Evolutionary conservation across 1,140 invertebrate species (phyloP).

Genomic region (Hycleus cichorii): DNA sequence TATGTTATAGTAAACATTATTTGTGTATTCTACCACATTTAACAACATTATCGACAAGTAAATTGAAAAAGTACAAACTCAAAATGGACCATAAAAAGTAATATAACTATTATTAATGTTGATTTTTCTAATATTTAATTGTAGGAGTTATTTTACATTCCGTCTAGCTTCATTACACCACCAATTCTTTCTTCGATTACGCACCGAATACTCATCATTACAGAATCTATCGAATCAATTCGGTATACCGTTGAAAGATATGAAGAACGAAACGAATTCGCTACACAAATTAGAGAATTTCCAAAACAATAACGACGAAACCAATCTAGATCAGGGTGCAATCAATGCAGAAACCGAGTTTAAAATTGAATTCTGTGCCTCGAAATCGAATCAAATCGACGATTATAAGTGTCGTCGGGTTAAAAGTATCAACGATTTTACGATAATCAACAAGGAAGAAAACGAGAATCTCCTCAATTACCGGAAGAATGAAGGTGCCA

Average conservation of each 20-base stretch:
- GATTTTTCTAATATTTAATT: constrained; percentile 24
- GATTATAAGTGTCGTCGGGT: constrained; percentile 22
- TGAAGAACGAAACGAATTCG: constrained; percentile 40
- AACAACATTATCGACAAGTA: constrained; percentile 47
- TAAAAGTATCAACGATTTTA: constrained; percentile 33
- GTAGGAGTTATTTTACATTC: constrained; percentile 64
- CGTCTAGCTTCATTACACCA: constrained; percentile 66
- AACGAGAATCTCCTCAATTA: constrained; percentile 51
- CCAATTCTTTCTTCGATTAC: constrained; percentile 64
- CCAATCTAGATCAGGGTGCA: constrained; percentile 23
- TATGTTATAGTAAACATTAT: constrained; percentile 65
- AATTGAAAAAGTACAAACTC: constrained; percentile 62
- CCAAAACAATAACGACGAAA: constrained; percentile 21
- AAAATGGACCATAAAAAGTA: constrained; percentile 67
- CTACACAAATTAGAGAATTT: constrained; percentile 33
- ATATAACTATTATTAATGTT: constrained; percentile 14
- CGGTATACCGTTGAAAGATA: constrained; percentile 44
- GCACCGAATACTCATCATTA: constrained; percentile 61
- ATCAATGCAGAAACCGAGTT: constrained; percentile 36
- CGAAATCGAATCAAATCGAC: constrained; percentile 14
- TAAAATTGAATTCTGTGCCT: constrained; percentile 30
- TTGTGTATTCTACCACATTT: constrained; percentile 55
- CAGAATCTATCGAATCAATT: constrained; percentile 58
- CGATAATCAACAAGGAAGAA: constrained; percentile 53
- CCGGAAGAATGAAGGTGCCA: constrained; percentile 30